Evolutionary conservation across 2,888 invertebrate species (phyloP), one percentile per base, ranked within the genome.

Genomic region (Hypercompe scribonia): DNA sequence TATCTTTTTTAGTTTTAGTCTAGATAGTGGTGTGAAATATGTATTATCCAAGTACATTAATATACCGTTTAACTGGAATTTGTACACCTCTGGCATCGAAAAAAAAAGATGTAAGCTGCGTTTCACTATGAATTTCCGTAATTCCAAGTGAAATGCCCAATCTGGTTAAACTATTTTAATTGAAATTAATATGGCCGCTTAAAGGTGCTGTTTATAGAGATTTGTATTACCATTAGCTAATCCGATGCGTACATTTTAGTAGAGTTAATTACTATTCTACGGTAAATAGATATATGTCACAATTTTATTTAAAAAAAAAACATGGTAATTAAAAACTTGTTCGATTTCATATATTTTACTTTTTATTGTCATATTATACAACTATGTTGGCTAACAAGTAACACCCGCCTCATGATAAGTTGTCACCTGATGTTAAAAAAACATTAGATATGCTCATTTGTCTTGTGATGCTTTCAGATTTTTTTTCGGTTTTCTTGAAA

Each of bases 101-200:
- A 74, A 71, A 50, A 76, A 79, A 77, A 71, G 76, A 46, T 34
- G 58, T 67, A 78, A 67, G 78, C 73, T n/a, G n/a, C n/a, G n/a
- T n/a, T n/a, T n/a, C n/a, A n/a, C n/a, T n/a, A n/a, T n/a, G n/a
- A n/a, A n/a, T n/a, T n/a, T 75, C 71, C 39, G 77, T 72, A 77
- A 80, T 71, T 74, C 68, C 64, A 61, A 75, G 71, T 77, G 50
- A 28, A 63, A 77, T 46, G 46, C 70, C 76, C 74, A 74, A 77
- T 78, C 76, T 71, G 33, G 72, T 74, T n/a, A 50, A 84, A 78
- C 73, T 71, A 81, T 85, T 80, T 79, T 81, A 83, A 81, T 85
- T 84, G 68, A 71, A 74, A 80, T 78, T 80, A 80, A 80, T 83
- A 85, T 33, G 46, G 50, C 61, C 67, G 28, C 79, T 78, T 36